Conservation (phyloP, 1,140 invertebrate species). For the Drosophila ercepeae region DNA sequence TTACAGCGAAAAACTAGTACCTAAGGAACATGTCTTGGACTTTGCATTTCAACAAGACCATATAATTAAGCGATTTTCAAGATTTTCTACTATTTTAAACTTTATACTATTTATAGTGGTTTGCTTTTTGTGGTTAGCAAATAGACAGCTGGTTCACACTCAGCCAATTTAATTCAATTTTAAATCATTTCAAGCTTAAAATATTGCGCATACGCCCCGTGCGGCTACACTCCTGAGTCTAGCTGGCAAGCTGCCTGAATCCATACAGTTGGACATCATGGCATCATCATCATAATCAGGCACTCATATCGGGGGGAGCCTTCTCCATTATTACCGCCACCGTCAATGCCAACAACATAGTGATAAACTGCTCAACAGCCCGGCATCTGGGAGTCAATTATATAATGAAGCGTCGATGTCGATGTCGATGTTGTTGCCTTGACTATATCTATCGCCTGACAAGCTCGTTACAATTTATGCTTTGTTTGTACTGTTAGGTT, state of each 20-base stretch:
- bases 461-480: slow-evolving; percentile 60
- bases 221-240: too few species aligned
- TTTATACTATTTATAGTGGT: background rate
- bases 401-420: slow-evolving; percentile 39
- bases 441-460: slow-evolving; percentile 35
- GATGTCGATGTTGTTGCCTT: slow-evolving; percentile 13
- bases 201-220: slow-evolving; percentile 42
- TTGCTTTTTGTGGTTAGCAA: background rate
- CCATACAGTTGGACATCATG: slow-evolving; percentile 4
- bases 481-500: slow-evolving; percentile 38
- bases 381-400: slow-evolving; percentile 57
- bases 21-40: background rate
- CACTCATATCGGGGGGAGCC: slow-evolving; percentile 12
- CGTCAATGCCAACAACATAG: slow-evolving; percentile 43
- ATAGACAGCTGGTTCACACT: background rate
- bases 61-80: background rate
- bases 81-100: too few species aligned
- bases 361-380: slow-evolving; percentile 55
- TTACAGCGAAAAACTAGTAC: slow-evolving; percentile 20
- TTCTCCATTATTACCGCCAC: slow-evolving; percentile 31
- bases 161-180: background rate
- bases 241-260: background rate
- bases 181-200: slow-evolving; percentile 2
- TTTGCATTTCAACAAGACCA: background rate
- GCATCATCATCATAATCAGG: slow-evolving; percentile 29